Conservation (phyloP, 1,140 invertebrate species). For the Sycophaga agraensis region DNA sequence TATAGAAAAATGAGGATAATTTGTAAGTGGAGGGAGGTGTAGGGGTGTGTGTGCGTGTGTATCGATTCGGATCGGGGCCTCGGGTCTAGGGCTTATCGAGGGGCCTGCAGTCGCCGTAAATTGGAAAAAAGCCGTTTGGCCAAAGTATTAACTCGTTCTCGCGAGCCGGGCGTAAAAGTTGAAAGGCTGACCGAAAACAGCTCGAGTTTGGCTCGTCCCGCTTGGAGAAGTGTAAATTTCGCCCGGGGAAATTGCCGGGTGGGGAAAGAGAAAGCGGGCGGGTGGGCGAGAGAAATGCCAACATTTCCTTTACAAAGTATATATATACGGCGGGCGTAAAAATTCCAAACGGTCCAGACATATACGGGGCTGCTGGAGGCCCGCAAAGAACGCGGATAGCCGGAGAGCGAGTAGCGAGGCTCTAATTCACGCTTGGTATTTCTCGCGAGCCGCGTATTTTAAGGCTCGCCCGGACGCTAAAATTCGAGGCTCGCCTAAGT, state of each 20-base stretch:
- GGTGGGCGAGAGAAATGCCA: neutral
- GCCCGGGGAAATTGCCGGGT: no score
- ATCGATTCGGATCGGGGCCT: no score
- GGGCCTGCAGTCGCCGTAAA: no score
- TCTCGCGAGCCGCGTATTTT: conserved; percentile 48
- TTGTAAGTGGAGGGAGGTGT: no score
- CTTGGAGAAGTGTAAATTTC: neutral
- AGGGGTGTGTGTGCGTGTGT: no score
- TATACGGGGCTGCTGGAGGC: conserved; percentile 20
- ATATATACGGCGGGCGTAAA: conserved; percentile 35
- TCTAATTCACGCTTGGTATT: conserved; percentile 55
- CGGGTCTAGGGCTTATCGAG: no score
- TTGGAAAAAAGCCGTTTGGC: no score
- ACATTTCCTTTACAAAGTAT: conserved; percentile 29
- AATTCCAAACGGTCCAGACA: conserved; percentile 43
- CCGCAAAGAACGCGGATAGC: conserved; percentile 1
- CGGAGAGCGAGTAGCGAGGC: conserved; percentile 22
- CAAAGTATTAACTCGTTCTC: no score
- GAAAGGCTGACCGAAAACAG: neutral
- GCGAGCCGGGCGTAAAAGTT: no score
- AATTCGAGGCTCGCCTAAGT: conserved; percentile 47
- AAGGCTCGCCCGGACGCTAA: conserved; percentile 49
- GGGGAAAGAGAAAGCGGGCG: neutral
- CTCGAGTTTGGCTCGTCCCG: neutral
- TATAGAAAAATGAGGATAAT: no score